Evolutionary conservation across 2,888 invertebrate species (phyloP), one percentile per base, ranked within the genome.

Genomic region (Anorthoa munda): DNA sequence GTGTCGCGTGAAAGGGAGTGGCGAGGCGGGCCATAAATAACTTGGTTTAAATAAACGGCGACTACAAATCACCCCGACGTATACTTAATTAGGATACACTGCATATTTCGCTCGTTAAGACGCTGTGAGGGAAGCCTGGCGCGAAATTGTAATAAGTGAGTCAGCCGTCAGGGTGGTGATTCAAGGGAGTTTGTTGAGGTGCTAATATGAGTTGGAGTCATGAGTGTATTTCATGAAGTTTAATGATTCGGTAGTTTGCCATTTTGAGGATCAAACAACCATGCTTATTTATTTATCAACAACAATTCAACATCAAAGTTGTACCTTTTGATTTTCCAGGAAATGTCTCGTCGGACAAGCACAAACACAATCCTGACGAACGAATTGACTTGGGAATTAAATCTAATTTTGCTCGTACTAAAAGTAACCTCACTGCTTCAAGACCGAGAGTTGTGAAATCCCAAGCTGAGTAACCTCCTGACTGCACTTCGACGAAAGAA

Each of bases 1-100:
- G 77, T 72, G 70, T 75, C 70, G 77, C 55, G 59, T 61, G 77
- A 26, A 79, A 79, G 70, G 72, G 80, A 71, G 76, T 70, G 76
- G 64, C 75, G 86, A 83, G 83, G 82, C 82, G 81, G 51, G 85
- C 87, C 89, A 91, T 90, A 91, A 92, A 92, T 90, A 92, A 83
- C 89, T 80, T 82, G 75, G 84, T 86, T 88, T 82, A 85, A 87
- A 87, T 87, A 86, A 88, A 87, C 81, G 82, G 83, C 73, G 84
- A 78, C 87, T 81, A 89, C 89, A 89, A 90, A 90, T 90, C 88
- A 90, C 85, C 81, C 79, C 81, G 77, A 75, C 73, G 86, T 86
- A 83, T 85, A 83, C 87, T 87, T 89, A 87, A 90, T 91, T 90
- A 89, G 88, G 85, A 88, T 83, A 87, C 83, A 86, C 76, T 85